Conservation (phyloP, 2,888 invertebrate genomes). For the Eupelmus urozonus region DNA sequence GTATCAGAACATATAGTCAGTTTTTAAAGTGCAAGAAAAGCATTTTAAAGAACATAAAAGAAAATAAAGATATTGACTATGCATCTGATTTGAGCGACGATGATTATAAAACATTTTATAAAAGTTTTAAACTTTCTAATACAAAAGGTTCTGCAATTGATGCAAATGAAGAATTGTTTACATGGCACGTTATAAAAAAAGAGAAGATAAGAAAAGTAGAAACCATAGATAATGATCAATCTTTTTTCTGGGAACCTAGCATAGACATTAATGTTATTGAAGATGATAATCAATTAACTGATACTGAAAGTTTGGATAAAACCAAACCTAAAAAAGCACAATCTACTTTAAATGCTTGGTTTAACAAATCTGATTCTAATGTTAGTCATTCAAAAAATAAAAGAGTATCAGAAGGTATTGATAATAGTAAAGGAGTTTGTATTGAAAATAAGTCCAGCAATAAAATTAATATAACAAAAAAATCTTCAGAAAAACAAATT, state of each 20-base stretch:
- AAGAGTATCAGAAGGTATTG: background rate
- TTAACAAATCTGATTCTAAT: background rate
- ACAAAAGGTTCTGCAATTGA: background rate
- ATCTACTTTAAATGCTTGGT: too few relatives aligned
- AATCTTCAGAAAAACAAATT: background rate
- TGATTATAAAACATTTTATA: slow-evolving; percentile 38
- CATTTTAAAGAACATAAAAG: slow-evolving; percentile 30
- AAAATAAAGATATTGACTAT: slow-evolving; percentile 35
- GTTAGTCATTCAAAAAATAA: background rate
- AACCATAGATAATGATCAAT: background rate
- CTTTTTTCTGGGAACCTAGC: slow-evolving; percentile 12
- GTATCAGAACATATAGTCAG: slow-evolving; percentile 18
- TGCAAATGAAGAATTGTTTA: slow-evolving; percentile 16
- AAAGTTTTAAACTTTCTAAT: slow-evolving; percentile 9
- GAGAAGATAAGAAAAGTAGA: slow-evolving; percentile 23
- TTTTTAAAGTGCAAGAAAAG: slow-evolving; percentile 44
- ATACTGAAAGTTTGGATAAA: slow-evolving; percentile 8
- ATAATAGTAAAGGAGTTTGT: slow-evolving; percentile 1
- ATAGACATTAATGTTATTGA: background rate
- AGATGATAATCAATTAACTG: background rate
- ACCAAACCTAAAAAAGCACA: background rate
- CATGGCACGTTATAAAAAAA: slow-evolving; percentile 23
- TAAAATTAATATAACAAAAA: slow-evolving; percentile 5
- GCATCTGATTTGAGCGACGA: slow-evolving; percentile 39
- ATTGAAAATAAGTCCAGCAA: background rate